Conservation (phyloP, 2,888 invertebrate genomes). For the Blomia tropicalis region DNA sequence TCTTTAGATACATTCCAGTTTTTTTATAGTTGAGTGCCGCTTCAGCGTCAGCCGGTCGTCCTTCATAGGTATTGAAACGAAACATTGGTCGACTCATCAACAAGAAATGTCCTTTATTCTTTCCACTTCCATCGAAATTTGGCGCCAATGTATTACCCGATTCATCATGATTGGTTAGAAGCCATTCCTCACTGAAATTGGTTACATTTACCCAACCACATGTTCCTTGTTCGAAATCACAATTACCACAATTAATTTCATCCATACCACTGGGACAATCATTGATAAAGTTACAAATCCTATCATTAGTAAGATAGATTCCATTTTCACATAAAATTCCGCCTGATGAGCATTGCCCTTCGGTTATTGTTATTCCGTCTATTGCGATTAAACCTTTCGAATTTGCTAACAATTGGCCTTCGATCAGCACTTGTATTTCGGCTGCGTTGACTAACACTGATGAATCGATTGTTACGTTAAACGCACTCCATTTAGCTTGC, state of each 20-base stretch:
- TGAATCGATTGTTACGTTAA: not conserved
- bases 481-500: not conserved
- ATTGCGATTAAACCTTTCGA: not conserved
- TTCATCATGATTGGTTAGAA: not conserved
- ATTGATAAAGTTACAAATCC: slow-evolving; percentile 18
- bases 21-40: not conserved
- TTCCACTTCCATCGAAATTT: not conserved
- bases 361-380: not conserved
- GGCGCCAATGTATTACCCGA: not conserved
- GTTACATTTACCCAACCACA: not conserved
- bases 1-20: slow-evolving; percentile 9
- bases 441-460: not conserved
- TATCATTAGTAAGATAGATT: not conserved
- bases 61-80: not conserved
- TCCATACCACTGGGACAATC: slow-evolving; percentile 7
- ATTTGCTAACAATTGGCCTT: not conserved
- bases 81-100: not conserved
- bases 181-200: not conserved
- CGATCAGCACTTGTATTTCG: not conserved
- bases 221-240: not conserved
- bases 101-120: not conserved
- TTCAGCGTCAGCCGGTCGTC: not conserved
- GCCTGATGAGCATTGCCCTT: not conserved
- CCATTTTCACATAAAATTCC: not conserved
- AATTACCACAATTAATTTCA: slow-evolving; percentile 14